These are phyloP conservation scores for Mellilla xanthometata DNA, from an alignment of 2,888 invertebrate species.

Conservation along the genomic window DNA sequence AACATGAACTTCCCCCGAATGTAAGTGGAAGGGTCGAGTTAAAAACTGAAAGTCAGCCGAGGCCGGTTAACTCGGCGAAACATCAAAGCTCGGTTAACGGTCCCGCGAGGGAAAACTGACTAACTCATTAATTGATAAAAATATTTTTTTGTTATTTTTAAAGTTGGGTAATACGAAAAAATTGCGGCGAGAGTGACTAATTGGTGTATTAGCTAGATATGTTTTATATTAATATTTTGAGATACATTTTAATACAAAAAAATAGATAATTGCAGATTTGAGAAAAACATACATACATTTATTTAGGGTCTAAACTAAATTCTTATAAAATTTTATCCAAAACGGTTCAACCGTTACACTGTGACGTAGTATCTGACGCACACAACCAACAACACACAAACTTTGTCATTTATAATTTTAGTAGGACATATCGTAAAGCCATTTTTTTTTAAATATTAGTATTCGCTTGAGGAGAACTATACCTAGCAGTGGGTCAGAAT, in stretches of 20 bases:
- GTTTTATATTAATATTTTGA: not conserved
- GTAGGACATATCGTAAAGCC: too few relatives aligned
- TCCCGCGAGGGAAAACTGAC: slow-evolving; percentile 15
- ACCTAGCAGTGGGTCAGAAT: too few relatives aligned
- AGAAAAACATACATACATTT: too few relatives aligned
- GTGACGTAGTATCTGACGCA: too few relatives aligned
- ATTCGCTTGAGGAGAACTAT: too few relatives aligned
- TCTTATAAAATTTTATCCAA: too few relatives aligned
- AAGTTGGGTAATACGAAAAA: slow-evolving; percentile 2
- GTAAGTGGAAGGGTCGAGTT: slow-evolving; percentile 28
- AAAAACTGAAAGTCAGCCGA: slow-evolving; percentile 51
- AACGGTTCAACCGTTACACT: too few relatives aligned
- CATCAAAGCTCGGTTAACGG: slow-evolving; percentile 52
- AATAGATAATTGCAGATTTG: too few relatives aligned
- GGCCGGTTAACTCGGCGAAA: slow-evolving; percentile 35
- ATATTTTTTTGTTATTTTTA: not conserved
- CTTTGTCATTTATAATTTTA: too few relatives aligned
- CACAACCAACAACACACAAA: too few relatives aligned
- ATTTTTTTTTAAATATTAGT: too few relatives aligned
- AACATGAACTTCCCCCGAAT: slow-evolving; percentile 32
- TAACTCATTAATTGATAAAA: slow-evolving; percentile 17
- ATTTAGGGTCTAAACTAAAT: too few relatives aligned
- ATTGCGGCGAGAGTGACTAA: not conserved
- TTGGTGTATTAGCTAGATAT: slow-evolving; percentile 1
- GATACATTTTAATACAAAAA: not conserved